Evolutionary conservation across 2,113 vertebrate species (phyloP).

Genomic region (Albula goreensis): DNA sequence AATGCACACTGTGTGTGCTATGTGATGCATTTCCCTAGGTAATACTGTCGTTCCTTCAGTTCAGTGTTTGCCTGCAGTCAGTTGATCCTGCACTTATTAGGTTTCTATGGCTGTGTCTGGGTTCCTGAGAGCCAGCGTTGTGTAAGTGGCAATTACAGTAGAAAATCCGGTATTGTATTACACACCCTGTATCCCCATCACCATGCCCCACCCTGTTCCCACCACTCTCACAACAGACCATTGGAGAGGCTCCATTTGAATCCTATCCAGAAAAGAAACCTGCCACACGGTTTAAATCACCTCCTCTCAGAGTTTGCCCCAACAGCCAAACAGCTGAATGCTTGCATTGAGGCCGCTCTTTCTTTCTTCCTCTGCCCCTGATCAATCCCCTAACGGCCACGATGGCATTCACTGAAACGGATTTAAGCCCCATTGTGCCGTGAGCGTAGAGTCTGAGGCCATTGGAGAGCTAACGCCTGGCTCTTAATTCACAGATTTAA

Average conservation of each 20-base stretch:
- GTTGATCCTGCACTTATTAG: not conserved
- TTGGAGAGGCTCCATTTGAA: not conserved
- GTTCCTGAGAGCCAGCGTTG: not conserved
- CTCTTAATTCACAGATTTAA: slow-evolving; percentile 4
- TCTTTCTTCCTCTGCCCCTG: not conserved
- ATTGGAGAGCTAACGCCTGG: not conserved
- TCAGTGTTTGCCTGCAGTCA: not conserved
- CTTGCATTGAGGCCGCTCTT: not conserved
- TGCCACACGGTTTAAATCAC: not conserved
- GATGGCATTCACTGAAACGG: not conserved
- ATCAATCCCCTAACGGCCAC: not conserved
- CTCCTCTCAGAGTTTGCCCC: not conserved
- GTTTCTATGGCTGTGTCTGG: not conserved
- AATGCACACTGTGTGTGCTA: not conserved
- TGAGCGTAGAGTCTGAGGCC: not conserved
- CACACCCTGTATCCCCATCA: not conserved
- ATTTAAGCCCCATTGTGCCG: not conserved
- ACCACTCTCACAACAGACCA: not conserved
- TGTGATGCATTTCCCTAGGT: not conserved
- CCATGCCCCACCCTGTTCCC: not conserved
- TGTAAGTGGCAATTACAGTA: slow-evolving; percentile 4
- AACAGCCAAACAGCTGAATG: not conserved
- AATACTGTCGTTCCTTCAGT: not conserved
- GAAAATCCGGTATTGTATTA: slow-evolving; percentile 14
- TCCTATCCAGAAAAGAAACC: slow-evolving; percentile 15